Conservation (phyloP, 2,797 vertebrate species). For the Macroramphosus scolopax region DNA sequence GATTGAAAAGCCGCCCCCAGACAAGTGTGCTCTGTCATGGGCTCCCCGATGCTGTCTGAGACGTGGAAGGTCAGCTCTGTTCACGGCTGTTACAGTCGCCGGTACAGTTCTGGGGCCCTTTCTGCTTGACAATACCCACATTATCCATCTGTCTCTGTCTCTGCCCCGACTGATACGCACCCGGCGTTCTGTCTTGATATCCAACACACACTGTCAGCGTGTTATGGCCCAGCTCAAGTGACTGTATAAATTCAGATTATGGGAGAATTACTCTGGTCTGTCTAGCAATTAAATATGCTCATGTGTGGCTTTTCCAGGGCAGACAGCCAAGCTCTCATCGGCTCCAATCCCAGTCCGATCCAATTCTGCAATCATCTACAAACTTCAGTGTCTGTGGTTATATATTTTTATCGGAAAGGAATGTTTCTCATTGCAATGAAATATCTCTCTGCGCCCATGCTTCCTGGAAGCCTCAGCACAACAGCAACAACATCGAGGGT, state of each 20-base stretch:
- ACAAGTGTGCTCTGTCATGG: conserved; percentile 63
- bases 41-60: conserved; percentile 46
- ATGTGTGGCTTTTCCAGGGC: conserved; percentile 89
- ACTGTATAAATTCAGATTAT: conserved; percentile 78
- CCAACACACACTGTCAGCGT: conserved; percentile 65
- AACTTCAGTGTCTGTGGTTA: conserved; percentile 79
- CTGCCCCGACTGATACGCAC: conserved; percentile 48
- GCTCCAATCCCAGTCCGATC: conserved; percentile 84
- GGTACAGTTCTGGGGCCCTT: conserved; percentile 54
- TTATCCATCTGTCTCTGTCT: conserved; percentile 52
- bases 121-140: conserved; percentile 57
- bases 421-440: conserved; percentile 72
- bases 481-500: conserved; percentile 32
- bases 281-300: conserved; percentile 88
- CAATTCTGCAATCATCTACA: conserved; percentile 84
- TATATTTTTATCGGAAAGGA: conserved; percentile 80
- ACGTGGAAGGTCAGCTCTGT: conserved; percentile 50
- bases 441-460: conserved; percentile 58
- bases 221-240: conserved; percentile 66
- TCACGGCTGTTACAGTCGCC: conserved; percentile 49
- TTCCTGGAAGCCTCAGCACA: conserved; percentile 40
- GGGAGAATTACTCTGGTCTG: conserved; percentile 89
- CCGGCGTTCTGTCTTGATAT: conserved; percentile 59
- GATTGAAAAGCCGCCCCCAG: conserved; percentile 56
- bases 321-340: conserved; percentile 84